Percentiles rank a stretch among this genome's conserved stretches.
phyloP scores from a whole-genome alignment of 92 coral and sea anemone genomes.

The Diadumene lineata region DNA sequence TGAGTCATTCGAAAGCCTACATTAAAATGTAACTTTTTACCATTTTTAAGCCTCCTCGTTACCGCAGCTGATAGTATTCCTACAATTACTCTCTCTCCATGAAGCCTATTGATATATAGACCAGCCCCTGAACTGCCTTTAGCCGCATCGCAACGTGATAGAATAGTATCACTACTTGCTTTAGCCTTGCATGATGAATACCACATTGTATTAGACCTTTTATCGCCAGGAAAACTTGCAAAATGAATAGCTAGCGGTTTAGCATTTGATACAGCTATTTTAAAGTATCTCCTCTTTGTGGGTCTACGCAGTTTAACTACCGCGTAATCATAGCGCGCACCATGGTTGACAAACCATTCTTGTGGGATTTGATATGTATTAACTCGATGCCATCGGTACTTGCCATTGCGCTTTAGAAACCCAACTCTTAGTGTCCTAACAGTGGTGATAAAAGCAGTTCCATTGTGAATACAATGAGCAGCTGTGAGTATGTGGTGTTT shows the following conservation, averaged over 20 bases:
- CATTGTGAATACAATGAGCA: conserved; percentile 94
- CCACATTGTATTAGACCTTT: conserved; percentile 60
- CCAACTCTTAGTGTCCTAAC: conserved; percentile 69
- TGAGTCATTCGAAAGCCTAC: conserved; percentile 55
- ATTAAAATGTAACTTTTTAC: conserved; percentile 35
- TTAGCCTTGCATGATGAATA: conserved; percentile 57
- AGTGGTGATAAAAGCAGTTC: conserved; percentile 40
- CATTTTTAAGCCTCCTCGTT: conserved; percentile 8
- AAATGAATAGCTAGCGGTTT: conserved; percentile 47
- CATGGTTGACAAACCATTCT: conserved; percentile 34
- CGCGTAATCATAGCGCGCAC: conserved; percentile 58
- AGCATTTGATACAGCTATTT: conserved; percentile 36
- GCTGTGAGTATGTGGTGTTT: conserved; percentile 75
- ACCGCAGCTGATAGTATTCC: conserved; percentile 71
- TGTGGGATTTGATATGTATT: conserved; percentile 35
- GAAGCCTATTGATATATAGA: conserved; percentile 24
- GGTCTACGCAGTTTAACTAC: conserved; percentile 52
- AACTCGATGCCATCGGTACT: conserved; percentile 55
- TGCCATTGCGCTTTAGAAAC: conserved; percentile 52
- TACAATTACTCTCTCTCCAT: conserved; percentile 44
- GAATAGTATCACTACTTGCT: conserved; percentile 27
- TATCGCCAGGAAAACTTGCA: conserved; percentile 85
- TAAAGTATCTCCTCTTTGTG: conserved; percentile 47
- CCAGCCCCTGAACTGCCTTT: conserved; percentile 85
- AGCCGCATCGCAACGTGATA: conserved; percentile 67